Evolutionary conservation across 2,888 invertebrate species (phyloP), one percentile per base, ranked within the genome.

Genomic region (Protonemura montana): DNA sequence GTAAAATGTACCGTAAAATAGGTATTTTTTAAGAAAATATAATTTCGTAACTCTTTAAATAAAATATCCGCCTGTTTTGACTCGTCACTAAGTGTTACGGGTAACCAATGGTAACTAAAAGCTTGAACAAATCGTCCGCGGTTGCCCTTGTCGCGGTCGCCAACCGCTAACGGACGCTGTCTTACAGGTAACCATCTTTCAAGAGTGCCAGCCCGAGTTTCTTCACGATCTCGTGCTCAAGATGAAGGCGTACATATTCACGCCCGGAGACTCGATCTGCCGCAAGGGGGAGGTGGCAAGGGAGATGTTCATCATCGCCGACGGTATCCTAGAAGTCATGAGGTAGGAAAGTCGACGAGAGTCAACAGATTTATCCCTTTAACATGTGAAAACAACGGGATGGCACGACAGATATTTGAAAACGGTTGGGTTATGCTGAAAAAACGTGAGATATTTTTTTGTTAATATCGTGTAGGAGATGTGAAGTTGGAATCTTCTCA

Each of bases 301-400:
- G 88, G 98, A 99, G 92, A 99, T 99, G 98, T 99, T 98, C 91
- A 99, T 99, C 89, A 98, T 99, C 90, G 98, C 98, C 3, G 98
- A 98, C 91, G 99, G 98, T 10, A 98, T 98, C 89, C 93, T 98
- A 86, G 98, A 98, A 92, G 98, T 98, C 21, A 95, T 98, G 87
- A 93, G 93, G 93, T 93, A 89, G 89, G 86, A 59, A 3, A 21
- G 59, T 59, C 21, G 6, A 21, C 21, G 16, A 1, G 59, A 13
- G 5, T 41, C 6, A 13, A 41, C 59, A 59, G 59, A 16, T 35
- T n/a, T n/a, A 13, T 59, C 59, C 59, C 59, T 2, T 21, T 21
- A 59, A 59, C 35, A 35, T 35, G 35, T 3, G 59, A 59, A 13
- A 21, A 21, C 59, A 16, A 59, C 1, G 59, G 13, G 59, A 59